These are phyloP conservation scores for Boloria selene DNA, from an alignment of 2,888 invertebrate species.

Conservation along the genomic window DNA sequence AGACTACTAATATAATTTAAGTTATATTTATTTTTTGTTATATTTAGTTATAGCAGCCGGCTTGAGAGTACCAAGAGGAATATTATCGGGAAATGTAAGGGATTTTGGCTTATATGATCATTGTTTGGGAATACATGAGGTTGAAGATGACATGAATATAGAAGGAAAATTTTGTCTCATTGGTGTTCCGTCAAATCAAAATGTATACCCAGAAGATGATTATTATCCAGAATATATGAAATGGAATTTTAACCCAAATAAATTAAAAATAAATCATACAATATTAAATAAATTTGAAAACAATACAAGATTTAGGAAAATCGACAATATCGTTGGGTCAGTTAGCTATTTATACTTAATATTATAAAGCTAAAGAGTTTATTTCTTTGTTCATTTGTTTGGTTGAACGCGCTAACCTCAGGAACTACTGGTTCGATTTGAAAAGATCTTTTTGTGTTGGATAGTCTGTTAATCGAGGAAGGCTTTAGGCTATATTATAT, in stretches of 20 bases:
- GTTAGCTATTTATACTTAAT: too few relatives aligned
- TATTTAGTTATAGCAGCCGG: slow-evolving; percentile 65
- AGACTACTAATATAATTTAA: not conserved
- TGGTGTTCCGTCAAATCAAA: slow-evolving; percentile 46
- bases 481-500: too few relatives aligned
- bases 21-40: not conserved
- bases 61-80: slow-evolving; percentile 56
- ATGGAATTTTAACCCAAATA: slow-evolving; percentile 15
- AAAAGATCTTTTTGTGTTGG: too few relatives aligned
- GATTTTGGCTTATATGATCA: slow-evolving; percentile 61
- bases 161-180: slow-evolving; percentile 66
- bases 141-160: slow-evolving; percentile 47
- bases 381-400: too few relatives aligned
- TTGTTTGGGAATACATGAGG: slow-evolving; percentile 55
- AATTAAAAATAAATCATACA: slow-evolving; percentile 13
- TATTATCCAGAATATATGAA: not conserved
- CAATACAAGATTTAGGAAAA: not conserved
- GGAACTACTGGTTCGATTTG: too few relatives aligned
- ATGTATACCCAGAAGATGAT: not conserved
- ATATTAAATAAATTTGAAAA: slow-evolving; percentile 12
- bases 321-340: not conserved
- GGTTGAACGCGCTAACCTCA: too few relatives aligned
- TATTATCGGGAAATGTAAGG: slow-evolving; percentile 51
- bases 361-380: too few relatives aligned
- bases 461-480: too few relatives aligned